These are phyloP conservation scores for Tryphoninae sp. DNA, from an alignment of 2,888 invertebrate genomes.

Conservation along the genomic window DNA sequence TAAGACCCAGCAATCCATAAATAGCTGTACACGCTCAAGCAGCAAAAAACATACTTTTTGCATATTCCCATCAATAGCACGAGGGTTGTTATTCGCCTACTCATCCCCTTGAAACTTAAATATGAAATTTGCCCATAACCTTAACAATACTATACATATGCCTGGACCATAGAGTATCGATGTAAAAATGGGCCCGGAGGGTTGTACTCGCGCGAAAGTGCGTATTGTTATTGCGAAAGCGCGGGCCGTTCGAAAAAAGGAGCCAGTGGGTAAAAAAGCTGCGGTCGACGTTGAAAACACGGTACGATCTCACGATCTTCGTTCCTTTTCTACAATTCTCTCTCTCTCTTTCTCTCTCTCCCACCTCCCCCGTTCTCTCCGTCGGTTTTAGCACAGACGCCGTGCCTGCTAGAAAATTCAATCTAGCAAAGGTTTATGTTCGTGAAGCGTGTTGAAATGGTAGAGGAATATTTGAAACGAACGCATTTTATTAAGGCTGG, in stretches of 20 bases:
- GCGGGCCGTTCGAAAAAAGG: background rate
- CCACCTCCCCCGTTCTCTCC: background rate
- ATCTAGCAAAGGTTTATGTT: slow-evolving; percentile 74
- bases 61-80: background rate
- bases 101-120: slow-evolving; percentile 1
- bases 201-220: background rate
- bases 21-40: background rate
- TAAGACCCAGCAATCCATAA: too few relatives aligned
- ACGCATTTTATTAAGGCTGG: slow-evolving; percentile 72
- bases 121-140: slow-evolving; percentile 3
- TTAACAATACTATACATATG: background rate
- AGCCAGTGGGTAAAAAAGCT: background rate
- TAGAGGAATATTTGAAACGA: slow-evolving; percentile 74
- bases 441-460: slow-evolving; percentile 62
- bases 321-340: background rate
- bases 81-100: background rate
- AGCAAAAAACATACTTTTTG: background rate
- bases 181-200: background rate
- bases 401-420: slow-evolving; percentile 72
- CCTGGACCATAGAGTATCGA: background rate
- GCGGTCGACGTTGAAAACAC: slow-evolving; percentile 12
- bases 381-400: background rate
- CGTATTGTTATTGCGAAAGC: slow-evolving; percentile 33
- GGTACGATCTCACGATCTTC: background rate
- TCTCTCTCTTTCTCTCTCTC: background rate